These are phyloP conservation scores for Terrapene triunguis DNA, from an alignment of 2,113 vertebrate species.

Conservation along the genomic window DNA sequence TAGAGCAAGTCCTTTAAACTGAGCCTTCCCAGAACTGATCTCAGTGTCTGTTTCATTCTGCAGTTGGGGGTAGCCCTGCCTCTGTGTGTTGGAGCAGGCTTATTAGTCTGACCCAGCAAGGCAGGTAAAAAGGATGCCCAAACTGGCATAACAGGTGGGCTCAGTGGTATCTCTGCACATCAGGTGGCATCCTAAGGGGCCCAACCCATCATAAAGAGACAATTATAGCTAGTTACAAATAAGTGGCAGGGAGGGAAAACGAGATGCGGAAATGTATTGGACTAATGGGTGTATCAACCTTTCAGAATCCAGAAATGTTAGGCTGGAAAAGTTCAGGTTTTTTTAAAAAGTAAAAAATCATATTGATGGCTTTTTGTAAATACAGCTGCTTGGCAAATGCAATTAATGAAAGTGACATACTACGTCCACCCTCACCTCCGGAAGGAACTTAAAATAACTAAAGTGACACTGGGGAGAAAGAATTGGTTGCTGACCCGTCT, in stretches of 20 bases:
- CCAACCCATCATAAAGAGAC: background rate
- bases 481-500: background rate
- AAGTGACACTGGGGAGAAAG: conserved; percentile 14
- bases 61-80: too few relatives aligned
- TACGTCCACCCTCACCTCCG: background rate
- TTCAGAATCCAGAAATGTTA: conserved; percentile 38
- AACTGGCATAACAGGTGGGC: too few relatives aligned
- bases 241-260: conserved; percentile 37
- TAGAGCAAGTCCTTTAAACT: too few relatives aligned
- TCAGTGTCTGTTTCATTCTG: too few relatives aligned
- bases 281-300: background rate
- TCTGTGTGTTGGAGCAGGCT: too few relatives aligned
- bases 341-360: background rate
- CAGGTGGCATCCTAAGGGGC: too few relatives aligned
- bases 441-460: conserved; percentile 43
- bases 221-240: conserved; percentile 50
- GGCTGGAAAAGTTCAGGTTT: conserved; percentile 30
- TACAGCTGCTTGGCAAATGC: conserved; percentile 68
- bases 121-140: too few relatives aligned
- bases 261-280: background rate
- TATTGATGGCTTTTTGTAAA: background rate
- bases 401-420: background rate
- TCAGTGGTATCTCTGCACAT: too few relatives aligned
- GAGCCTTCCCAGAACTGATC: too few relatives aligned
- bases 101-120: too few relatives aligned